These are phyloP conservation scores for Butastur rufipennis DNA, from an alignment of 2,113 vertebrate species.

Conservation along the genomic window DNA sequence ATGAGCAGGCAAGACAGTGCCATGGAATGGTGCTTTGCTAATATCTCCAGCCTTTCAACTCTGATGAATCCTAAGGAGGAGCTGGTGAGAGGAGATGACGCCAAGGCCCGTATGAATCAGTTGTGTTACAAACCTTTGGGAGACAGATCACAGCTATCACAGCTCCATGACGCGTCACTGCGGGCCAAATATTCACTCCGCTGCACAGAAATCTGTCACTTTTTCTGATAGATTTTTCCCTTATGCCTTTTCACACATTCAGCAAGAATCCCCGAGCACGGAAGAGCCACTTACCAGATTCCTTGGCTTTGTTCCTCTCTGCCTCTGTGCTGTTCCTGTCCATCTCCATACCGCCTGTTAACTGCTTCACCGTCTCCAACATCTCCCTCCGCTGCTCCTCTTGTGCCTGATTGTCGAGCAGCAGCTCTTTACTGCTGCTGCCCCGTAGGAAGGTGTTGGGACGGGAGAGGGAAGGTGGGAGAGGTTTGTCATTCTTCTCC, in stretches of 20 bases:
- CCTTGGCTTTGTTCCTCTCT: conserved; percentile 76
- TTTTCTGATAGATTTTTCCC: background rate
- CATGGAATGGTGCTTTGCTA: rapidly evolving
- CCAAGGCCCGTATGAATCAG: background rate
- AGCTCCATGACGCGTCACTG: background rate
- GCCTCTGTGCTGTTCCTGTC: conserved; percentile 73
- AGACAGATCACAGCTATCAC: background rate
- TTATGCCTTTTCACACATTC: background rate
- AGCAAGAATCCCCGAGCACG: rapidly evolving
- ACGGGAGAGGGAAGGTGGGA: conserved; percentile 69
- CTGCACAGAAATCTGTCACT: background rate
- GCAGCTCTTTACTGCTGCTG: conserved; percentile 86
- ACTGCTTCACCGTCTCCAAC: conserved; percentile 80
- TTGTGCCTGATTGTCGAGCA: conserved; percentile 78
- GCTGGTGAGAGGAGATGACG: rapidly evolving
- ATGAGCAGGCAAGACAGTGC: background rate
- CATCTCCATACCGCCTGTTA: conserved; percentile 75
- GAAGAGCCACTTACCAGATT: conserved; percentile 73
- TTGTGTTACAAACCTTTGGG: background rate
- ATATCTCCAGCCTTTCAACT: background rate
- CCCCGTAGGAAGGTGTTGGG: conserved; percentile 78
- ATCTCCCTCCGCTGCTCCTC: conserved; percentile 84
- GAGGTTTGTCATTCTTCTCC: conserved; percentile 88
- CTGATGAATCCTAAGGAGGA: rapidly evolving
- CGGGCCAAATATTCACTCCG: rapidly evolving